phyloP scores from a whole-genome alignment of 2,797 vertebrate species.

The Diceros bicornis region DNA sequence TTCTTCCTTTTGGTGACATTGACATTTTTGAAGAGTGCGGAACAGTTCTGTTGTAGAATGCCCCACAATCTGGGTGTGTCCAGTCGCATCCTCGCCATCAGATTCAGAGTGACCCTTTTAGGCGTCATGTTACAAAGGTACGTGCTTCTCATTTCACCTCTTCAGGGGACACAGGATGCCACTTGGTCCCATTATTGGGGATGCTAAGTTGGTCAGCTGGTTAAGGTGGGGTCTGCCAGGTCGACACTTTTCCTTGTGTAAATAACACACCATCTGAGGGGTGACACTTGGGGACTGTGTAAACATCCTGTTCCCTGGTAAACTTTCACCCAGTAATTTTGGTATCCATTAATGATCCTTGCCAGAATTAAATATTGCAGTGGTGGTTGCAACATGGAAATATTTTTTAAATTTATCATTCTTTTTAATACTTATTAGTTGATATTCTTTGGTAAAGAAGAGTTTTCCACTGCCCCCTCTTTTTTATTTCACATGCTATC shows the following conservation, averaged over 20 bases:
- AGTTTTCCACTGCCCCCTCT: not conserved
- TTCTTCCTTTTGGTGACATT: not conserved
- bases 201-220: not conserved
- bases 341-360: not conserved
- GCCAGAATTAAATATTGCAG: not conserved
- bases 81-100: accelerated
- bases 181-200: not conserved
- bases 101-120: not conserved
- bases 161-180: accelerated
- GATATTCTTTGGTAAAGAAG: not conserved
- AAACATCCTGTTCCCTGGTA: not conserved
- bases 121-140: too few species aligned
- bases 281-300: not conserved
- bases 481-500: too few species aligned
- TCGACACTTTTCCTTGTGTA: not conserved
- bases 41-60: accelerated
- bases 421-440: not conserved
- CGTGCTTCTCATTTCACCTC: not conserved
- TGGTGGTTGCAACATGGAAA: not conserved
- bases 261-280: accelerated
- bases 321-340: too few species aligned
- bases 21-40: not conserved
- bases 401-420: not conserved
- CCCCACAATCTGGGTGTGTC: not conserved
- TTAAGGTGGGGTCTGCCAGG: not conserved